Evolutionary conservation across 2,888 invertebrate species (phyloP), one percentile per base, ranked within the genome.

Genomic region (Ephialtes manifestator): DNA sequence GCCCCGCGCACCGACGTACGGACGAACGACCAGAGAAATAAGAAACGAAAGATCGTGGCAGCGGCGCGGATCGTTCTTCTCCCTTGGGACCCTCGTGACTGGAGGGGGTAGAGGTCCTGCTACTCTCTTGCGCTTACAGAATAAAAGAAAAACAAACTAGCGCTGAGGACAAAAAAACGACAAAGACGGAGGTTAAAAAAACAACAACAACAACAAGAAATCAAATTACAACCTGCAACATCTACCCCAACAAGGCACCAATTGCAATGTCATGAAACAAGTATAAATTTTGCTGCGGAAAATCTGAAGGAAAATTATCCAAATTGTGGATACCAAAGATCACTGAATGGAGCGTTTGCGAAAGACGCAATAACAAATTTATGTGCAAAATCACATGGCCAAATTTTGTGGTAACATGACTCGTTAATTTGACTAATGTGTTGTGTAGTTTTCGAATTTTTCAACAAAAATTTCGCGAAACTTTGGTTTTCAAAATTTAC

Each of bases 11-110:
- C 46, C 78, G 72, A 76, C 78, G 81, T 58, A 39, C 31, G 67
- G 79, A 78, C 78, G 76, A 75, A 79, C 83, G 77, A 77, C 58
- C 72, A 68, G 67, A 67, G 79, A 86, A 82, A 82, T 84, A 79
- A 82, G 85, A 85, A 80, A 85, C 80, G 76, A 80, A 77, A 72
- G 80, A 85, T 83, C 76, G 76, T 53, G 76, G 51, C 48, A 43
- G 35, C 58, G 24, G 58, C 80, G 78, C 74, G 58, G 82, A 83
- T 77, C 82, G 76, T 77, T 74, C 81, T 60, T 80, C 46, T 43
- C 79, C 80, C 79, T 79, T 72, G 82, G 80, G 80, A 85, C 51
- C 78, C 28, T 46, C 24, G 74, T 46, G 71, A 74, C 48, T 79
- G 81, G 75, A 82, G 79, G 82, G 67, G 82, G 71, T 60, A 65